phyloP scores from a whole-genome alignment of 2,797 vertebrate species.

The Melanotaenia boesemani region DNA sequence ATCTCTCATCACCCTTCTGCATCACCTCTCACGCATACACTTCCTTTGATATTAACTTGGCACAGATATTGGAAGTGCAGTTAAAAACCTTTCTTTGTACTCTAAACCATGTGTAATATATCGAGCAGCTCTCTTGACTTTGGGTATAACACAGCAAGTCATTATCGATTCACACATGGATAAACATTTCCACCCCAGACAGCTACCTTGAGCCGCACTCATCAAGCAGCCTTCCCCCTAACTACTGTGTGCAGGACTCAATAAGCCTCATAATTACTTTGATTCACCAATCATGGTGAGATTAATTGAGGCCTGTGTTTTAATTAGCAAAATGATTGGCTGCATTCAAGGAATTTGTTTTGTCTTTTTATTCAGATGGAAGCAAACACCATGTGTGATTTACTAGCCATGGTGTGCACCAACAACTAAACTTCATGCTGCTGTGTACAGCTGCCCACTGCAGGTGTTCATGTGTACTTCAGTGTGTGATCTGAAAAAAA shows the following conservation, averaged over 20 bases:
- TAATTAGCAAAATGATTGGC: constrained; percentile 74
- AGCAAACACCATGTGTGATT: constrained; percentile 47
- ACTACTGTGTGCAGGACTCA: constrained; percentile 70
- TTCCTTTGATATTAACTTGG: constrained; percentile 56
- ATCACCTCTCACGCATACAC: constrained; percentile 49
- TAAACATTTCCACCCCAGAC: constrained; percentile 80
- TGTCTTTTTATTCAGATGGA: constrained; percentile 50
- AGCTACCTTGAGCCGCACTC: constrained; percentile 70
- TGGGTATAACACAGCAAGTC: constrained; percentile 69
- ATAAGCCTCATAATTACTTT: constrained; percentile 80
- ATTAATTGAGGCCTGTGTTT: constrained; percentile 72
- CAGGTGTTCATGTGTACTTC: constrained; percentile 31
- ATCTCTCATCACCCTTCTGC: constrained; percentile 44
- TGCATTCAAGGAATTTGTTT: constrained; percentile 68
- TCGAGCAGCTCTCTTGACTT: constrained; percentile 77
- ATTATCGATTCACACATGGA: constrained; percentile 77
- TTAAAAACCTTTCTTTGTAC: constrained; percentile 60
- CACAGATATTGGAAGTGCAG: constrained; percentile 57
- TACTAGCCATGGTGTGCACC: constrained; percentile 24
- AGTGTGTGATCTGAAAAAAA: constrained; percentile 28
- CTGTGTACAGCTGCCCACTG: neutral
- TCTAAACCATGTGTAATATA: constrained; percentile 61
- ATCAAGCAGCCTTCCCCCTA: constrained; percentile 67
- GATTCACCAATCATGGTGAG: constrained; percentile 72
- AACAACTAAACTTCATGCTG: constrained; percentile 6